Percentiles rank a stretch among this genome's conserved stretches.
phyloP scores from a whole-genome alignment of 2,888 invertebrate species.

The Hirudinaria manillensis region DNA sequence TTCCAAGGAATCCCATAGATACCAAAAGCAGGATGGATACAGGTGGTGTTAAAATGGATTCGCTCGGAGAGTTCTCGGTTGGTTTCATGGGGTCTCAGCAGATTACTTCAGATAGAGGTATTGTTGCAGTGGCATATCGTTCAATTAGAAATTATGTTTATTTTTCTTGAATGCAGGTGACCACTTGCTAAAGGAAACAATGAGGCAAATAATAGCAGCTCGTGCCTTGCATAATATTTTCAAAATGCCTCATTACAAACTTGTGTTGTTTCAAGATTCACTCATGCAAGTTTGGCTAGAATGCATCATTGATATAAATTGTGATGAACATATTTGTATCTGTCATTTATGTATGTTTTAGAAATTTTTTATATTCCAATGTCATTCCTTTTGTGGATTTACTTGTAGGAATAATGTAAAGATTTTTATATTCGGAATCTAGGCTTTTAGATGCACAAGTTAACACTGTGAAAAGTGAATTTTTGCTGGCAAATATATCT shows the following conservation, averaged over 20 bases:
- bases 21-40: too few relatives aligned
- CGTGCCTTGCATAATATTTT: conserved; percentile 54
- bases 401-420: background rate
- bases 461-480: conserved; percentile 48
- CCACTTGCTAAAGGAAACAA: conserved; percentile 51
- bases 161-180: conserved; percentile 45
- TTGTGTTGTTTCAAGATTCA: conserved; percentile 46
- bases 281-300: conserved; percentile 23
- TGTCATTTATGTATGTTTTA: too few relatives aligned
- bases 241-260: conserved; percentile 52
- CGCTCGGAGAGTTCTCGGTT: conserved; percentile 43
- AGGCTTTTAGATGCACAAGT: conserved; percentile 51
- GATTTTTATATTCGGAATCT: conserved; percentile 18
- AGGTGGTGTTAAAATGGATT: too few relatives aligned
- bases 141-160: background rate
- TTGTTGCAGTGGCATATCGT: conserved; percentile 8
- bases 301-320: background rate
- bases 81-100: conserved; percentile 57
- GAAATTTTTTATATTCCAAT: background rate
- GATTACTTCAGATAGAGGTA: conserved; percentile 52
- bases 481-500: conserved; percentile 51
- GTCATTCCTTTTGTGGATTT: background rate
- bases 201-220: conserved; percentile 54
- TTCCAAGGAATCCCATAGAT: too few relatives aligned
- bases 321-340: background rate